Evolutionary conservation across 2,888 invertebrate species (phyloP).

Genomic region (Watsonalla binaria): DNA sequence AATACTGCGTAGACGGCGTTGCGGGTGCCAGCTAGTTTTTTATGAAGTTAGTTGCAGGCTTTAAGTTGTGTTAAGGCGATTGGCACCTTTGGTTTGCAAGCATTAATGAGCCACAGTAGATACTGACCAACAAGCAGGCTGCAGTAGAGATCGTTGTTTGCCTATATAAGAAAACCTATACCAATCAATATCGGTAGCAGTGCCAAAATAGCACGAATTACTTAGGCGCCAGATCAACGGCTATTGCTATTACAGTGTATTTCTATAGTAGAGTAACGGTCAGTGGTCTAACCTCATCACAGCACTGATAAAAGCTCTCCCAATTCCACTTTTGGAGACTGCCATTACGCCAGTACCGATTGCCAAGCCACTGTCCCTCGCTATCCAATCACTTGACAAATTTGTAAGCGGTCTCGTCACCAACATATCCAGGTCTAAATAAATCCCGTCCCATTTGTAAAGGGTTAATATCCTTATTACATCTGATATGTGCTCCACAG

Average conservation of each 20-base stretch:
- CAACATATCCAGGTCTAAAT: slow-evolving; percentile 86
- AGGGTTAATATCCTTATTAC: slow-evolving; percentile 81
- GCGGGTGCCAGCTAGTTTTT: too few species aligned
- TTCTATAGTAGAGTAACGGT: background rate
- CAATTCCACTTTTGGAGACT: slow-evolving; percentile 54
- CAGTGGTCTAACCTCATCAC: slow-evolving; percentile 23
- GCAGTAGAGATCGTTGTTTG: too few species aligned
- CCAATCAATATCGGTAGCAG: too few species aligned
- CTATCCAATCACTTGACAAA: slow-evolving; percentile 79
- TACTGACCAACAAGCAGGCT: too few species aligned
- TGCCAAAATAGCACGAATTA: background rate
- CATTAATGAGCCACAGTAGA: too few species aligned
- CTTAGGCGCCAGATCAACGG: background rate
- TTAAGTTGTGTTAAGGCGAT: too few species aligned
- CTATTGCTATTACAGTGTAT: background rate
- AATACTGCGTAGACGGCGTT: too few species aligned
- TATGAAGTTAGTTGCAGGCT: too few species aligned
- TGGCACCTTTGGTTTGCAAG: too few species aligned
- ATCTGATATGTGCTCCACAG: slow-evolving; percentile 81
- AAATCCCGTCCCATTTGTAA: slow-evolving; percentile 88
- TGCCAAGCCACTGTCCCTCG: slow-evolving; percentile 75
- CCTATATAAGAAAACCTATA: too few species aligned
- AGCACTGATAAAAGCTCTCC: slow-evolving; percentile 26
- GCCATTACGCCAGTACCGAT: slow-evolving; percentile 84
- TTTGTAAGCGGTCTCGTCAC: slow-evolving; percentile 79